Evolutionary conservation across 2,113 vertebrate genomes (phyloP), one percentile per base, ranked within the genome.

Genomic region (Electrona antarctica): DNA sequence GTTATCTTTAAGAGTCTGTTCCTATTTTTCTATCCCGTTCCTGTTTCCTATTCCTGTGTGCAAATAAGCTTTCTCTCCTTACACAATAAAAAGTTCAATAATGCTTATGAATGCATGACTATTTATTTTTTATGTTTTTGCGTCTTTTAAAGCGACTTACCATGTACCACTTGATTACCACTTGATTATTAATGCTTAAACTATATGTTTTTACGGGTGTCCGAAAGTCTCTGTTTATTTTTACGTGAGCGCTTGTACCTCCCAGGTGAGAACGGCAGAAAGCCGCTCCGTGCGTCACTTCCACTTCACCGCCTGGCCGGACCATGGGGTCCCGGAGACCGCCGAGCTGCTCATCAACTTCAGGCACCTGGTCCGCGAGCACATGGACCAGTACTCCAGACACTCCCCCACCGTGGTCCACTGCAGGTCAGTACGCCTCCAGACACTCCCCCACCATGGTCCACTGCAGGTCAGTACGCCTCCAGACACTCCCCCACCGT

Each of bases 271-370:
- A 85, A 95, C 93, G 3, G 82, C 92, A 0, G 95, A 98, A 83
- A 95, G 91, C 47, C 96, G 95, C 51, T 77, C 85, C 0, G 85
- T 99, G 60, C 93, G 95, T 6, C 97, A 99, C n/a, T 99, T 99
- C 90, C 98, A 99, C 81, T 99, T 97, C 86, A 98, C 96, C 6
- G 96, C 97, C 58, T 99, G 98, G 98, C 98, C 98, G 0, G 98
- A 99, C 86, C 97, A 98, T 0, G 96, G 96, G 0, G 98, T 99
- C 15, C 97, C 98, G 0, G 92, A 96, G 79, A 95, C 95, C 87
- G 98, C 98, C 0, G 95, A 97, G 69, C 93, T 97, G 47, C 96
- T 99, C 55, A 96, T 98, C 86, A 94, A 93, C 85, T 99, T 99
- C 15, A 94, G 97, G 67, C 95, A 98, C 84, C 83, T 99, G 54